These are phyloP conservation scores for Apotomis betuletana DNA, from an alignment of 2,888 invertebrate genomes.

Conservation along the genomic window DNA sequence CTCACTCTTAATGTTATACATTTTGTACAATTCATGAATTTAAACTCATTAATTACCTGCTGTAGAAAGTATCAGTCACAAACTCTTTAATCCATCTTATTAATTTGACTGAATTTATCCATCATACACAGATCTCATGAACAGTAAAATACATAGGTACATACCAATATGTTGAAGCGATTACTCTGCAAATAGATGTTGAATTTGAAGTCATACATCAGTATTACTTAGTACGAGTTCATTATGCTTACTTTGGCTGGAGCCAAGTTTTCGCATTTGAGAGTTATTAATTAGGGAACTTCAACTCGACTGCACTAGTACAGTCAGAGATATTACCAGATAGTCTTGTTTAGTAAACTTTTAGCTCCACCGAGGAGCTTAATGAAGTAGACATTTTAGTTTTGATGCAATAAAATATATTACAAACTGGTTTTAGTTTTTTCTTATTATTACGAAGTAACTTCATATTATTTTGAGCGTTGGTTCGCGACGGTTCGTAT, in stretches of 20 bases:
- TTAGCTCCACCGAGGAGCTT: conserved; percentile 44
- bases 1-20: too few species aligned
- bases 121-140: background rate
- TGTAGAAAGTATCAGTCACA: too few species aligned
- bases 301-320: conserved; percentile 30
- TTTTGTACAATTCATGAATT: too few species aligned
- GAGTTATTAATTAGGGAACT: conserved; percentile 54
- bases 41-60: too few species aligned
- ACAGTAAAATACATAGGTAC: too few species aligned
- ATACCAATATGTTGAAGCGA: background rate
- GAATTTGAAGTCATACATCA: background rate
- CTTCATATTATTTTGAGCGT: too few species aligned
- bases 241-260: conserved; percentile 21
- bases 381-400: background rate
- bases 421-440: too few species aligned
- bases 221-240: conserved; percentile 13
- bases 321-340: conserved; percentile 48
- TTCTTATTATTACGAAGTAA: too few species aligned
- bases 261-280: conserved; percentile 47
- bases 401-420: background rate
- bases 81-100: too few species aligned
- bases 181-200: background rate
- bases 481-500: too few species aligned
- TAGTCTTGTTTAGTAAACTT: conserved; percentile 57
- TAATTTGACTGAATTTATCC: too few species aligned